Evolutionary conservation across 2,113 vertebrate species (phyloP).

Genomic region (Chlorodrepanis virens): DNA sequence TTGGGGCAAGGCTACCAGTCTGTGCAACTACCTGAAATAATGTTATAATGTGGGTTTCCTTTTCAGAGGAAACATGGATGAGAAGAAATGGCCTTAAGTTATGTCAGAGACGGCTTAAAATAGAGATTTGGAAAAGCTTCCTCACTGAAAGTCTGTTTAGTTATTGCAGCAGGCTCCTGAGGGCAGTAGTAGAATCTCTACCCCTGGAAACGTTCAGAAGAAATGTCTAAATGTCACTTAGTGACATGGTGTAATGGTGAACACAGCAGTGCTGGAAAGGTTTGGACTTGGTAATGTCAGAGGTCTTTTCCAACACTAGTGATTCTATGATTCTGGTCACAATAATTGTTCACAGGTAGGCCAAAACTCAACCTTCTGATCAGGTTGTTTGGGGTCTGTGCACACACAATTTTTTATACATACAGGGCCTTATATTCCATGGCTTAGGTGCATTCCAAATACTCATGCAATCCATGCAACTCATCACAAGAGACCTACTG

Average conservation of each 20-base stretch:
- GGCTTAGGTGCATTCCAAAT: background rate
- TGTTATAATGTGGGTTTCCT: background rate
- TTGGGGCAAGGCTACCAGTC: background rate
- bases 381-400: background rate
- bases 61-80: background rate
- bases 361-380: background rate
- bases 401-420: background rate
- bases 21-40: background rate
- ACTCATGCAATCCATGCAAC: background rate
- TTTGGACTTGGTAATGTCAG: background rate
- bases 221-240: background rate
- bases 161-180: background rate
- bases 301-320: background rate
- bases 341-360: background rate
- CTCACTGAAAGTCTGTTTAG: background rate
- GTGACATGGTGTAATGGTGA: too few species aligned
- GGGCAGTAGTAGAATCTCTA: background rate
- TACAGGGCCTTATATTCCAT: background rate
- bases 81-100: background rate
- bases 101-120: background rate
- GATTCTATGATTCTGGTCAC: background rate
- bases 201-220: background rate
- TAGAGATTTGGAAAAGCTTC: background rate
- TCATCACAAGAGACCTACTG: background rate
- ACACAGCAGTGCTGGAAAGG: background rate